Evolutionary conservation across 2,888 invertebrate genomes (phyloP).

Genomic region (Pelosia muscerda): DNA sequence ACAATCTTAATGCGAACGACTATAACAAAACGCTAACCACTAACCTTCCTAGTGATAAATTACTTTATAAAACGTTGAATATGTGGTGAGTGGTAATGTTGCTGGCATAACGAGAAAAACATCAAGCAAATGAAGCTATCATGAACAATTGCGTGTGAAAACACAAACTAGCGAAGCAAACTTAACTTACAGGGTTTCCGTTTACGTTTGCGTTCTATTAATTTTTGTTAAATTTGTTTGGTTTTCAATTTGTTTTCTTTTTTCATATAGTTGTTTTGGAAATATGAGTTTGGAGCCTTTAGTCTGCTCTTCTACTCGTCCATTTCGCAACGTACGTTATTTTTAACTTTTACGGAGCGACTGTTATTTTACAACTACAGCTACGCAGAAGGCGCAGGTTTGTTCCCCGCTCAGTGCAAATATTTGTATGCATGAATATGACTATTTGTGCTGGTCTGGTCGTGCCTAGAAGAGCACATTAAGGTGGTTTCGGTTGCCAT

Average conservation of each 20-base stretch:
- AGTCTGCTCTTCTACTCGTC: too few species aligned
- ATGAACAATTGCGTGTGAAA: constrained; percentile 3
- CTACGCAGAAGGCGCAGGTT: too few species aligned
- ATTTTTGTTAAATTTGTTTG: background rate
- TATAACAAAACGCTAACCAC: constrained; percentile 13
- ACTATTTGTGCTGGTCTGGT: too few species aligned
- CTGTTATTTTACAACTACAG: too few species aligned
- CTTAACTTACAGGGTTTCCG: background rate
- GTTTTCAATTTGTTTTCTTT: background rate
- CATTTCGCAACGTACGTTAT: too few species aligned
- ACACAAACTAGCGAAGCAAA: constrained; percentile 3
- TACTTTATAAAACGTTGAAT: constrained; percentile 6
- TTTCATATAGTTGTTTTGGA: background rate
- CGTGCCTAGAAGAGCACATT: too few species aligned
- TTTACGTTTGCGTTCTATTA: background rate
- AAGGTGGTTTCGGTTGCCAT: too few species aligned
- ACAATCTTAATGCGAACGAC: constrained; percentile 20
- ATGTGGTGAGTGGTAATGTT: background rate
- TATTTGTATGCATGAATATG: too few species aligned
- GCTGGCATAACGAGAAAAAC: background rate
- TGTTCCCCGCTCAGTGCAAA: too few species aligned
- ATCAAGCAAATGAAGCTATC: constrained; percentile 12
- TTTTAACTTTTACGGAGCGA: too few species aligned
- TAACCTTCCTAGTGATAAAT: constrained; percentile 9
- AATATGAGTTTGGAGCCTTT: background rate